Percentiles rank a stretch among this genome's conserved stretches.
These are phyloP conservation scores for Brachyptera putata DNA, from an alignment of 2,888 invertebrate genomes.

Conservation along the genomic window DNA sequence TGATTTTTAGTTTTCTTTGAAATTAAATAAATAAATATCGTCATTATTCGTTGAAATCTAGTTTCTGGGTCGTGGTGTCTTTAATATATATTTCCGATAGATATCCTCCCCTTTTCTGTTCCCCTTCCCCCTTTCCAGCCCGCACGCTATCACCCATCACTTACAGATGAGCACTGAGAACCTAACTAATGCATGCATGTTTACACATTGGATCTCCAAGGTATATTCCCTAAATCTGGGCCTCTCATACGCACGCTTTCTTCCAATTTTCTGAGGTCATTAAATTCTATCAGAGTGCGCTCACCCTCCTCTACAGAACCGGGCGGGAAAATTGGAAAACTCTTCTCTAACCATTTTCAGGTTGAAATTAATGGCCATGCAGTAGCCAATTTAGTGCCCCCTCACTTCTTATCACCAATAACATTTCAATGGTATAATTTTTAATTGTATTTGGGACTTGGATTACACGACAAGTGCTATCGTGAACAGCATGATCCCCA, in stretches of 20 bases:
- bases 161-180: neutral
- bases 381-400: slow-evolving; percentile 8
- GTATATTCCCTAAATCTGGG: neutral
- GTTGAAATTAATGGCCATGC: slow-evolving; percentile 11
- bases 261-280: neutral
- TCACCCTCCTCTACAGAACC: neutral
- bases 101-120: neutral
- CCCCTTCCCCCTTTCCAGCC: neutral
- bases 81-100: too few species aligned
- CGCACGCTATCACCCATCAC: neutral
- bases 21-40: too few species aligned
- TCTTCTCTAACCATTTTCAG: neutral
- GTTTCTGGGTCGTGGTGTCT: too few species aligned
- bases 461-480: too few species aligned
- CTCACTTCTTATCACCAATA: neutral
- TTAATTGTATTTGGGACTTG: too few species aligned
- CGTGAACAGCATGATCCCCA: too few species aligned
- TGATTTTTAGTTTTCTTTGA: too few species aligned
- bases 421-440: neutral
- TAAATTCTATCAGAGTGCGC: neutral
- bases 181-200: neutral
- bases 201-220: neutral
- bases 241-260: too few species aligned
- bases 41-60: too few species aligned
- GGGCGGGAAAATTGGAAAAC: slow-evolving; percentile 7